Conservation (phyloP, 1,140 invertebrate species). For the Drosophila sechellia region DNA sequence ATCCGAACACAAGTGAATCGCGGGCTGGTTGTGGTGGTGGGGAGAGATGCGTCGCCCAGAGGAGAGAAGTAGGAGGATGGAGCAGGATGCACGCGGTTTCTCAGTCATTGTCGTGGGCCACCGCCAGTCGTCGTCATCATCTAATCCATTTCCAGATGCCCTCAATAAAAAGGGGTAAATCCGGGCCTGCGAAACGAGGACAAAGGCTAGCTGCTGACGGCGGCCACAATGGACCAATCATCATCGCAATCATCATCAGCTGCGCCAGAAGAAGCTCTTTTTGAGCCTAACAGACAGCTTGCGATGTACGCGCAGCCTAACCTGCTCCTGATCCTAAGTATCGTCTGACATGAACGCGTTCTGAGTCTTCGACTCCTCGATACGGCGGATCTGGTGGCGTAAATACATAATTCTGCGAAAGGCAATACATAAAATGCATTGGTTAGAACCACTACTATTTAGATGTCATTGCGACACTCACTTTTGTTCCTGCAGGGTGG, state of each 20-base stretch:
- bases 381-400: constrained; percentile 93
- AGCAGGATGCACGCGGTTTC: constrained; percentile 41
- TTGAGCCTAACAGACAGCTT: constrained; percentile 79
- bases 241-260: constrained; percentile 74
- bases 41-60: constrained; percentile 25
- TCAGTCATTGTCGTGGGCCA: constrained; percentile 34
- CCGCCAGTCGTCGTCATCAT: constrained; percentile 27
- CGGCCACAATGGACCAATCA: constrained; percentile 25
- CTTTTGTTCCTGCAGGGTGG: constrained; percentile 98
- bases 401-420: constrained; percentile 92
- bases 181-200: constrained; percentile 6
- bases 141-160: constrained; percentile 4
- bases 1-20: constrained; percentile 31
- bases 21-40: constrained; percentile 12
- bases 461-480: constrained; percentile 75
- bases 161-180: neutral
- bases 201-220: constrained; percentile 17
- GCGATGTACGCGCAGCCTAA: constrained; percentile 79
- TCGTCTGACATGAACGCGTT: constrained; percentile 90
- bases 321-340: constrained; percentile 84
- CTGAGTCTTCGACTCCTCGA: constrained; percentile 96
- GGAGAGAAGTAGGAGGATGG: constrained; percentile 21
- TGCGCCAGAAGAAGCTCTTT: constrained; percentile 77
- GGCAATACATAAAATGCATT: neutral
- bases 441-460: neutral